Base-by-base conservation (phyloP, 2,797 vertebrate species). In the Megaceryle alcyon region DNA sequence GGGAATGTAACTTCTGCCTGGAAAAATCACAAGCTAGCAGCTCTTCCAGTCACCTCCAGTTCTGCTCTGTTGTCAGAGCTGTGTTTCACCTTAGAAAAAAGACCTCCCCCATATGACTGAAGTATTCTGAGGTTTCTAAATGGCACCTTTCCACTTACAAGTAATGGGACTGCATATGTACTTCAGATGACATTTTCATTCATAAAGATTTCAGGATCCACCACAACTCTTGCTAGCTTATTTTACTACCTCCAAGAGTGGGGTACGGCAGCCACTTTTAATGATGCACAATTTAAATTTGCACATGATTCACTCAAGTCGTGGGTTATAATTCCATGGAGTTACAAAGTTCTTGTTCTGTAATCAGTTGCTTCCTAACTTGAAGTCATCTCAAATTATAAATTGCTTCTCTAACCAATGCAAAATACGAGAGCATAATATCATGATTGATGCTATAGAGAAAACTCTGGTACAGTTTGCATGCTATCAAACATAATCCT, bases 381-480 rank as follows among this genome's bases (percentile, higher is more conserved):
- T 59, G 48, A 77, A 82, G 85, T 41, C 31, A 43, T 87, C 89
- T 84, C 73, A 39, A 96, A 96, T 96, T 60, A 68, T 65, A 82
- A 94, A 96, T 93, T 94, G 81, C 96, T 94, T 43, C 93, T 82
- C 80, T 90, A 81, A 15, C 96, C 61, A 10, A 25, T 54, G 95
- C 94, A 28, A 49, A 94, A 76, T 2, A 31, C 10, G 2, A 82
- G 60, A n/a, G 87, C 92, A 94, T 61, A 95, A 96, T 95, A 23
- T 44, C 77, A 19, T 97, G 96, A 97, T 97, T 97, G 95, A 64
- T 76, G 96, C 96, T 95, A 96, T 95, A 97, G 94, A 97, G 95
- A 94, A 86, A 90, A 93, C 80, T 57, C 83, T 16, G 88, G 94
- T 95, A 57, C 92, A 51, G 91, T 96, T 75, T 95, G 96, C 91